These are phyloP conservation scores for Cotesia vestalis DNA, from an alignment of 1,140 invertebrate genomes.

Conservation along the genomic window DNA sequence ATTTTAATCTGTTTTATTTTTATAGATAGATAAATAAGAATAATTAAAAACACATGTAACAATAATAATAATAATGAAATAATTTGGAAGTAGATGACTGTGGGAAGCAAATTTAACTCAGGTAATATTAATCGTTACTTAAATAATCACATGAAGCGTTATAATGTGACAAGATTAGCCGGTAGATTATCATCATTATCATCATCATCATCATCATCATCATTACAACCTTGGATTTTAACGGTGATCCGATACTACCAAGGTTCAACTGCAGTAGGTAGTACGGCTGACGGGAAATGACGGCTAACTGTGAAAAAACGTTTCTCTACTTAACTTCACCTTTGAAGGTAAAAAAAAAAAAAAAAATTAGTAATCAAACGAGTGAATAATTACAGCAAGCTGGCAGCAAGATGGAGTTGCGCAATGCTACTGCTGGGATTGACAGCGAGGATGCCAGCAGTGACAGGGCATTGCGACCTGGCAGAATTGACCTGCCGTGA, in stretches of 20 bases:
- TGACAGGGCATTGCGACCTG: constrained; percentile 71
- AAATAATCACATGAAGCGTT: constrained; percentile 6
- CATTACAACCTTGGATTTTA: constrained; percentile 15
- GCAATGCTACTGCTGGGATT: constrained; percentile 36
- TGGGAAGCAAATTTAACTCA: not conserved
- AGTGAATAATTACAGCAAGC: constrained; percentile 30
- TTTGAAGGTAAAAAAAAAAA: not conserved
- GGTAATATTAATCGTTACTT: constrained; percentile 10
- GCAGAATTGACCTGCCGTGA: constrained; percentile 84
- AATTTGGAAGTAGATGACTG: constrained; percentile 3
- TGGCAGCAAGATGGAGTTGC: constrained; percentile 30
- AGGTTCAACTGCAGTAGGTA: not conserved
- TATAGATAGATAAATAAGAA: too few species aligned
- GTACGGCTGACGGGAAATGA: constrained; percentile 51
- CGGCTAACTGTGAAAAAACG: constrained; percentile 55
- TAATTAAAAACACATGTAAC: too few species aligned
- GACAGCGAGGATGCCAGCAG: constrained; percentile 30
- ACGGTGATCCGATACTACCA: constrained; percentile 3
- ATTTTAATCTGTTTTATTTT: too few species aligned
- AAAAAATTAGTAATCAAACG: constrained; percentile 16
- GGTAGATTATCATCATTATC: constrained; percentile 9
- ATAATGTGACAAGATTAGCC: constrained; percentile 30
- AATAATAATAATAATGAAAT: constrained; percentile 9
- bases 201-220: too few species aligned
- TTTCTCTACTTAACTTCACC: not conserved